A percentile compares a stretch with the other conserved stretches of the same genome.
These are phyloP conservation scores for Tarsius wallacei DNA, from an alignment of 2,797 vertebrate genomes.

Conservation along the genomic window DNA sequence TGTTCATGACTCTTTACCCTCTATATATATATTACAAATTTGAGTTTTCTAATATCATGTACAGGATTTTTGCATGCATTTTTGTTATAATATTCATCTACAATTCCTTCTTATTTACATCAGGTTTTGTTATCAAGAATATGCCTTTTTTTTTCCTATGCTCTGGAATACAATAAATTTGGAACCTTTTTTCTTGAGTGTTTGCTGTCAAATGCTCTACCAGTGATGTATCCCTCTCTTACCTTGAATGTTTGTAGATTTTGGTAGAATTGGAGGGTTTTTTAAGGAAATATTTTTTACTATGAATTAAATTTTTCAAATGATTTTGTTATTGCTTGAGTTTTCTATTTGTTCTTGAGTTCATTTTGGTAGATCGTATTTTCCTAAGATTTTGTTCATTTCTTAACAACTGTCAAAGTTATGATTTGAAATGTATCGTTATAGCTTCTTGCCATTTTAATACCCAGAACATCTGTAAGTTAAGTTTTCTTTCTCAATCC, in stretches of 20 bases:
- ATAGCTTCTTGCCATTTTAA: background rate
- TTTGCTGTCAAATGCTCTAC: background rate
- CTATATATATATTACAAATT: background rate
- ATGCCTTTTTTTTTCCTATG: background rate
- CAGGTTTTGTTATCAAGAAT: slow-evolving; percentile 25
- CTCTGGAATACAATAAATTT: background rate
- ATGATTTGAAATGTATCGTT: background rate
- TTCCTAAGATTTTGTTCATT: slow-evolving; percentile 46
- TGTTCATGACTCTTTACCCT: background rate
- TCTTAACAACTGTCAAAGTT: slow-evolving; percentile 59
- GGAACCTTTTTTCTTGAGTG: slow-evolving; percentile 26
- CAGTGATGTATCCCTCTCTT: background rate
- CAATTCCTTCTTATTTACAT: slow-evolving; percentile 17
- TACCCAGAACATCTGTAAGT: background rate
- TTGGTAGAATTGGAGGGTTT: slow-evolving; percentile 14
- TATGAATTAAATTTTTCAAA: background rate
- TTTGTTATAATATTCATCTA: slow-evolving; percentile 1
- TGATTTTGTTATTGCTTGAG: background rate
- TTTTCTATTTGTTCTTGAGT: slow-evolving; percentile 47
- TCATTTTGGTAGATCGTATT: background rate
- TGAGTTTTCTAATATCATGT: slow-evolving; percentile 35
- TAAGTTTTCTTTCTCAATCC: slow-evolving; percentile 3
- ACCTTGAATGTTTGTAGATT: background rate
- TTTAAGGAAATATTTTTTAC: slow-evolving; percentile 30
- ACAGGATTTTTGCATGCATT: background rate